A percentile compares a stretch with the other conserved stretches of the same genome.
phyloP scores from a whole-genome alignment of 2,888 invertebrate genomes.

The Heliconius ethilla region DNA sequence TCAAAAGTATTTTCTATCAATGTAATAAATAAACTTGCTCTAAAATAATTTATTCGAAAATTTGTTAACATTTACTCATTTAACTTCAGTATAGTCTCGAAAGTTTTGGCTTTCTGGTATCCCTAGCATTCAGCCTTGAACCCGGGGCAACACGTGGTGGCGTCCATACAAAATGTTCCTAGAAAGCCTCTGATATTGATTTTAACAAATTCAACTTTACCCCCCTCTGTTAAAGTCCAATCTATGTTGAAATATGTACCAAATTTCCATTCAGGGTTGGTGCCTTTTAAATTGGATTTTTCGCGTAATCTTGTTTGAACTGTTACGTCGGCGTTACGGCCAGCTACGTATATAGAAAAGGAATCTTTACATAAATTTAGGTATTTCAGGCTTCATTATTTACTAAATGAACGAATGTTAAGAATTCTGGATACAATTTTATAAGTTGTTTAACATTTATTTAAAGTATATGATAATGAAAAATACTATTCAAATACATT shows the following conservation, averaged over 20 bases:
- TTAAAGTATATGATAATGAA: not conserved
- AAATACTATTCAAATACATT: not conserved
- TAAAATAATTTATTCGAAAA: not conserved
- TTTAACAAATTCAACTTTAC: constrained; percentile 60
- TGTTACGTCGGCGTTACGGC: constrained; percentile 37
- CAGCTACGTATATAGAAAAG: constrained; percentile 27
- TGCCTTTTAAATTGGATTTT: constrained; percentile 43
- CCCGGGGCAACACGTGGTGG: constrained; percentile 72
- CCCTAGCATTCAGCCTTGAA: constrained; percentile 65
- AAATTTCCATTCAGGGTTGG: constrained; percentile 51
- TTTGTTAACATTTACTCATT: constrained; percentile 8
- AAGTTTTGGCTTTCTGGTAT: constrained; percentile 45
- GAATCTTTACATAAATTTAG: constrained; percentile 17
- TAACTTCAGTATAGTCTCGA: constrained; percentile 29
- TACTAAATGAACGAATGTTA: not conserved
- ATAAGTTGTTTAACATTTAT: not conserved
- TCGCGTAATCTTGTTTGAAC: constrained; percentile 42
- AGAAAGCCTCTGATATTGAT: constrained; percentile 54
- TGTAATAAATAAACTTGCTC: not conserved
- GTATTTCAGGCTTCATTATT: constrained; percentile 21
- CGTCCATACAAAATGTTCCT: constrained; percentile 69
- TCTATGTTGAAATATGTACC: constrained; percentile 51
- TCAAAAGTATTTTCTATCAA: not conserved
- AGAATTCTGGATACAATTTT: not conserved
- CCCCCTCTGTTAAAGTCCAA: constrained; percentile 54